These are phyloP conservation scores for Agapornis canus DNA, from an alignment of 2,797 vertebrate species.

Conservation along the genomic window DNA sequence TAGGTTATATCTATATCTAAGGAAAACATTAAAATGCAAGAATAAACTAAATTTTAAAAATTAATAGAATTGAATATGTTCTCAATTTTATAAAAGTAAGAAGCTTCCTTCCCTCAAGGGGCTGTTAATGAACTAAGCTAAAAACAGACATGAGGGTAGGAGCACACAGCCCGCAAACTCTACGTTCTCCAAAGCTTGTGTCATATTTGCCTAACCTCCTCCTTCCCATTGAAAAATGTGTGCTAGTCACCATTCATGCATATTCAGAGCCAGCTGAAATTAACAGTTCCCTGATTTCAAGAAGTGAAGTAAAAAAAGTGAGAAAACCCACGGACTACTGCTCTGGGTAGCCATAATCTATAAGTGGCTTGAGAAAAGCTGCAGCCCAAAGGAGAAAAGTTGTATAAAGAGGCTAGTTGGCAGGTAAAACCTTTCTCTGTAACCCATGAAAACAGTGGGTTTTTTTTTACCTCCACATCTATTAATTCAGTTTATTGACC, in stretches of 20 bases:
- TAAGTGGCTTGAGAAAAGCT: background rate
- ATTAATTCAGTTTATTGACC: background rate
- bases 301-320: background rate
- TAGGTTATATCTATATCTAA: too few relatives aligned
- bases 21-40: background rate
- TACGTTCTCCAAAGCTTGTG: background rate
- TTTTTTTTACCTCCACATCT: background rate
- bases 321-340: constrained; percentile 2
- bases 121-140: background rate
- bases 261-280: constrained; percentile 21
- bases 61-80: background rate
- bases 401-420: background rate
- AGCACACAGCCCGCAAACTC: background rate
- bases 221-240: background rate
- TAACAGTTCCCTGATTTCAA: background rate
- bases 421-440: background rate
- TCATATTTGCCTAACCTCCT: background rate
- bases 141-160: background rate
- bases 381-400: background rate
- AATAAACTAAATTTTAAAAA: background rate
- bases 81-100: background rate
- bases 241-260: constrained; percentile 30
- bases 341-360: background rate
- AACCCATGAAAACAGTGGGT: background rate
- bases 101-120: background rate